Conservation (phyloP, 2,888 invertebrate species). For the Phrixothrix hirtus region DNA sequence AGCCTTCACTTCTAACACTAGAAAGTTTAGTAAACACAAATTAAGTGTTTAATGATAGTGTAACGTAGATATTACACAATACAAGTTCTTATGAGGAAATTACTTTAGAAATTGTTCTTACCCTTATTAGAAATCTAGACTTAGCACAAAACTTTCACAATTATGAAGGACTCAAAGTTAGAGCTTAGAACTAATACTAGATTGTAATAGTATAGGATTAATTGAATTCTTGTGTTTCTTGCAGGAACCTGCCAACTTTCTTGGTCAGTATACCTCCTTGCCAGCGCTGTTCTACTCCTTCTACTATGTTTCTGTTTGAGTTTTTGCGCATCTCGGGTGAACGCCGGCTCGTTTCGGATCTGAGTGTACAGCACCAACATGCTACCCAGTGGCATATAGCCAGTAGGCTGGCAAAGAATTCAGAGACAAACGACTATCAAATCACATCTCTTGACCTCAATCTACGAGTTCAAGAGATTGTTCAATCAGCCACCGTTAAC, state of each 20-base stretch:
- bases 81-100: too few relatives aligned
- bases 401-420: conserved; percentile 42
- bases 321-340: conserved; percentile 63
- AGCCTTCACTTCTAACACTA: too few relatives aligned
- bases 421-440: conserved; percentile 39
- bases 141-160: too few relatives aligned
- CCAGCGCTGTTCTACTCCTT: conserved; percentile 58
- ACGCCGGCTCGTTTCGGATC: conserved; percentile 58
- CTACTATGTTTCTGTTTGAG: conserved; percentile 62
- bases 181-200: too few relatives aligned
- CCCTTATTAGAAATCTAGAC: too few relatives aligned
- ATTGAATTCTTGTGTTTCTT: conserved; percentile 26
- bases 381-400: conserved; percentile 45
- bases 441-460: conserved; percentile 13
- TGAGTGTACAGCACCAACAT: conserved; percentile 56
- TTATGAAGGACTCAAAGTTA: too few relatives aligned
- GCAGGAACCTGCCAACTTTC: conserved; percentile 63
- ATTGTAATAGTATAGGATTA: too few relatives aligned
- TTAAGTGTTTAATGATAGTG: too few relatives aligned
- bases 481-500: conserved; percentile 39
- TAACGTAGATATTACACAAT: too few relatives aligned
- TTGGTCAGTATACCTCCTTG: conserved; percentile 62
- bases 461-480: conserved; percentile 26
- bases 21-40: too few relatives aligned
- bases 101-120: too few relatives aligned